Evolutionary conservation across 1,140 invertebrate genomes (phyloP), one percentile per base, ranked within the genome.

Genomic region (Drosophila simulans): DNA sequence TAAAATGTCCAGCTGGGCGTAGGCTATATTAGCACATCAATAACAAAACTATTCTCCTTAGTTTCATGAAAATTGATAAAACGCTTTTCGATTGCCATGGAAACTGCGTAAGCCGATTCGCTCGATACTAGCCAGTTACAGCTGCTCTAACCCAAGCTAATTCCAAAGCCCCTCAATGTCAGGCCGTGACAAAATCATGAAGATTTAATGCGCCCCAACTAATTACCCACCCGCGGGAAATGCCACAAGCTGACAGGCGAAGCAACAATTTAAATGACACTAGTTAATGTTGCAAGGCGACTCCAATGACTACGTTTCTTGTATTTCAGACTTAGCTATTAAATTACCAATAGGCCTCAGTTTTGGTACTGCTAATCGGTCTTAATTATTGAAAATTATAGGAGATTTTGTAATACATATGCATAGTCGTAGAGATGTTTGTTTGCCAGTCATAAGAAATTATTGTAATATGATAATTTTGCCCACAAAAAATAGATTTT

Each of bases 131-230:
- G 15, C 39, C 11, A 7, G 31, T 22, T 35, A 39, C 5, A 17
- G 43, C 31, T 37, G 25, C 34, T 22, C 37, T 40, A 54, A 27
- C 10, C 17, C 15, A 35, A 42, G n/a, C 58, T 60, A 37, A 60
- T 71, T 22, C 39, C 49, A 20, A 53, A 54, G 22, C 43, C 54
- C 40, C 40, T 66, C 72, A 68, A 85, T 80, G 66, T 57, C 63
- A 56, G 53, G 37, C 70, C 59, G 73, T 63, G 66, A 65, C 81
- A 81, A 80, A 74, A 81, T 81, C 77, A 74, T 79, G 54, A 53
- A 62, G 55, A 56, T 66, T 63, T 73, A 84, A 81, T 76, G 70
- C 54, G 78, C 75, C 60, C 57, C 58, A 76, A 56, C 65, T 82
- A 79, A 86, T 82, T 86, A 86, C 43, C 15, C 15, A 55, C 37